These are phyloP conservation scores for Laterallus jamaicensis DNA, from an alignment of 2,113 vertebrate species.

Conservation along the genomic window DNA sequence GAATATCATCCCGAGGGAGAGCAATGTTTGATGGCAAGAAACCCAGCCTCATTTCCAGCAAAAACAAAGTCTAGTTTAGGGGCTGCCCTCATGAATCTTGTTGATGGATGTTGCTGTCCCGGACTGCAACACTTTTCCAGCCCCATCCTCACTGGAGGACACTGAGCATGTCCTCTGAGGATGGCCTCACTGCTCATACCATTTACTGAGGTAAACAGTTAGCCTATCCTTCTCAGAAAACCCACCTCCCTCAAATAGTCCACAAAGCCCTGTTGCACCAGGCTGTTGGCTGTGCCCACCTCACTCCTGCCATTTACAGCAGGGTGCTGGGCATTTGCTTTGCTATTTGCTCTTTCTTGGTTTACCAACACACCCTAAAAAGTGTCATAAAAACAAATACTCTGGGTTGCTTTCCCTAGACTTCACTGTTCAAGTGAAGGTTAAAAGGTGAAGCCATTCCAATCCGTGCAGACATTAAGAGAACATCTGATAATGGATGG, in stretches of 20 bases:
- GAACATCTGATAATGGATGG: constrained; percentile 19
- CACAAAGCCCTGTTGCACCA: neutral
- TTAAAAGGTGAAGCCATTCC: constrained; percentile 31
- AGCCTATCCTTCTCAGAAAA: neutral
- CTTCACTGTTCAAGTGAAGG: neutral
- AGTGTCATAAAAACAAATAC: neutral
- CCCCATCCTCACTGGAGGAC: neutral
- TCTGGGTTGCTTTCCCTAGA: neutral
- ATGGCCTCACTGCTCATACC: neutral
- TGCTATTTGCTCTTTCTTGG: neutral
- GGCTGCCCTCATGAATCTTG: neutral
- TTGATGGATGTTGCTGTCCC: neutral
- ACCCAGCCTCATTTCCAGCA: neutral
- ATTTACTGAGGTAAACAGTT: rapidly evolving
- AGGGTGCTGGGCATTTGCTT: neutral
- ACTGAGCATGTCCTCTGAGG: neutral
- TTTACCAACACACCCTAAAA: neutral
- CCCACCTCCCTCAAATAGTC: neutral
- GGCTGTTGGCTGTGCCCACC: neutral
- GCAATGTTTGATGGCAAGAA: neutral
- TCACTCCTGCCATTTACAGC: neutral
- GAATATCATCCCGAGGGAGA: neutral
- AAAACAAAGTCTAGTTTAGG: neutral
- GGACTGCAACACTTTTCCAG: neutral
- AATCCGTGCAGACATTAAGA: neutral